Base-by-base conservation (phyloP, 1,140 invertebrate genomes). In the Papilio polyxenes region DNA sequence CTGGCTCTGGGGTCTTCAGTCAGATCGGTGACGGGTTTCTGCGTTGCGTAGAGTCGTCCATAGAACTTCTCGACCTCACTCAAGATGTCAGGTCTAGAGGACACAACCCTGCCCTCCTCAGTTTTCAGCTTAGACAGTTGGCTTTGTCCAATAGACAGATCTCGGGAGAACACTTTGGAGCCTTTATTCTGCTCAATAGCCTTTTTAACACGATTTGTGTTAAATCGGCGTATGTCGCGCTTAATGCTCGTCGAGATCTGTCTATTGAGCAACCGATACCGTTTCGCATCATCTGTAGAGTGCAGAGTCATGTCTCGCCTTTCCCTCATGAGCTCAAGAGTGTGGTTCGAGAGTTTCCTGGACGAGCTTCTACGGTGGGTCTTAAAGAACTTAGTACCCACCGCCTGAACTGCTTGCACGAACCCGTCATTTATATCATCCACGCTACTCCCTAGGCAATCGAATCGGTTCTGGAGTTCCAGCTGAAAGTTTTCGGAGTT, bases 401-500 rank as follows among this genome's bases (percentile, higher is more conserved):
- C 78, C 37, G 59, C 17, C 15, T 80, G 69, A 48, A 85, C 76
- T 78, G 76, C 17, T 11, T 17, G 40, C 6, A 82, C 75, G 40
- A 82, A 15, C 75, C 59, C 75, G 75, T 72, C 23, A 37, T 17
- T 72, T 13, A 37, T 11, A 31, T 72, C 65, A 9, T 72, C 65
- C 15, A 72, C 23, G 37, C 65, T 37, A 40, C 23, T 31, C 23
- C 23, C 23, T 31, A 31, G 23, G 23, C 23, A 31, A 31, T 31
- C 23, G 23, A 31, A 23, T 72, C 37, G 49, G 17, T 81, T 82
- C n/a, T 69, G 75, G 9, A 83, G 48, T 37, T 83, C 81, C 53
- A 83, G 65, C 37, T 78, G 48, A 82, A 82, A 83, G 56, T 20
- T 49, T 75, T 86, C 79, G 82, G 82, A 62, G 51, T 53, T 59